Evolutionary conservation across 2,113 vertebrate genomes (phyloP).

Genomic region (Gopherus evgoodei): DNA sequence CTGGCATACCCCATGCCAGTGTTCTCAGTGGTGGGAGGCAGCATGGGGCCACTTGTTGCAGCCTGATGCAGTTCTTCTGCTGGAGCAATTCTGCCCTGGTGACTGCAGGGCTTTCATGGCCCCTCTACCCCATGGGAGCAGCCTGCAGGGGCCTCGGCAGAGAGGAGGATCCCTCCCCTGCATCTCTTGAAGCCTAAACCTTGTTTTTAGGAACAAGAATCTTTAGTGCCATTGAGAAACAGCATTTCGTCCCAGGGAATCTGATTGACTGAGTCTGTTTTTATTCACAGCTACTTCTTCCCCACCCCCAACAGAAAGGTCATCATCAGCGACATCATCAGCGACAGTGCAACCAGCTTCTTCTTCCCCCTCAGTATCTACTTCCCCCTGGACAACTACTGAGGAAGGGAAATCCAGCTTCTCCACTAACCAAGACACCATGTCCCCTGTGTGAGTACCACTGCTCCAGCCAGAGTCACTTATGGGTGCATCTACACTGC

Average conservation of each 20-base stretch:
- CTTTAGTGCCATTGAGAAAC: neutral
- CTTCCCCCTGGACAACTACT: neutral
- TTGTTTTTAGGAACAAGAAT: neutral
- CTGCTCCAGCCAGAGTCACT: rapidly evolving
- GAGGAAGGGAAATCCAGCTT: neutral
- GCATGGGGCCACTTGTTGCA: neutral
- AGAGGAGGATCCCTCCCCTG: neutral
- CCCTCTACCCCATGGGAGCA: neutral
- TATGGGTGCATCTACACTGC: neutral
- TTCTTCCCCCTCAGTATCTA: neutral
- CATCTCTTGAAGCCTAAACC: neutral
- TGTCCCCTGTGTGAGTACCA: rapidly evolving
- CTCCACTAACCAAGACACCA: neutral
- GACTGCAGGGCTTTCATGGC: neutral
- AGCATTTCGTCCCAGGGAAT: rapidly evolving
- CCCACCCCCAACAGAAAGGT: neutral
- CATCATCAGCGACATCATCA: no score
- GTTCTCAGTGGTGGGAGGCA: neutral
- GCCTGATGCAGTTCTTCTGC: neutral
- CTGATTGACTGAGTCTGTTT: neutral
- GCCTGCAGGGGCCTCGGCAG: neutral
- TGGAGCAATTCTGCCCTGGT: neutral
- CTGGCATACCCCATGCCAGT: neutral
- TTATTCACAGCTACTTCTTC: neutral
- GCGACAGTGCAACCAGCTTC: neutral